A percentile compares a stretch with the other conserved stretches of the same genome.
phyloP scores from a whole-genome alignment of 2,113 vertebrate genomes.

The Semnornis frantzii region DNA sequence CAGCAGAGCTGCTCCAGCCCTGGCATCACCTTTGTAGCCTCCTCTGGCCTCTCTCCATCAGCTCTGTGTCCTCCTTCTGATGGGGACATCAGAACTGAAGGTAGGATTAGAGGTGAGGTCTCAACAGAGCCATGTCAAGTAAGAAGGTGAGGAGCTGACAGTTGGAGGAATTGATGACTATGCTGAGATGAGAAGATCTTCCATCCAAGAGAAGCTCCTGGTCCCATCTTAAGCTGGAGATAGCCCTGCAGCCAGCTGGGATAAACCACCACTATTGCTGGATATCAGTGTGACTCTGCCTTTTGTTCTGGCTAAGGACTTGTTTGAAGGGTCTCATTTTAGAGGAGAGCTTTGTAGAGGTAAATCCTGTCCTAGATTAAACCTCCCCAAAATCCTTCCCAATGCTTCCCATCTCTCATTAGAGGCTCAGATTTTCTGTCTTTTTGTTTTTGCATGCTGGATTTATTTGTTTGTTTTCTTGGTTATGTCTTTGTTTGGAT shows the following conservation, averaged over 20 bases:
- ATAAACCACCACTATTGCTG: background rate
- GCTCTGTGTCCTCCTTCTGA: no score
- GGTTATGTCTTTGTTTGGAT: background rate
- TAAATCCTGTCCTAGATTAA: background rate
- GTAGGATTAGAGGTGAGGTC: no score
- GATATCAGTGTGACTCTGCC: background rate
- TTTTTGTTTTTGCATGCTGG: slow-evolving; percentile 35
- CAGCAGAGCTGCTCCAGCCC: no score
- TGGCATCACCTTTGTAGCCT: no score
- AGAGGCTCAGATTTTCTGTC: background rate
- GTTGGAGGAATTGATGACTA: background rate
- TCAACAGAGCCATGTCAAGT: background rate
- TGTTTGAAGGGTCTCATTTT: background rate
- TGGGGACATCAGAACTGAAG: no score
- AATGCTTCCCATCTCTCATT: background rate
- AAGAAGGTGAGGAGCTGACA: background rate
- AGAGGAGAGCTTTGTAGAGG: background rate
- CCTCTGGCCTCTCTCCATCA: no score
- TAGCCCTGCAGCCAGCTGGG: background rate
- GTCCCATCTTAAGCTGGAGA: background rate
- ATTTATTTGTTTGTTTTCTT: slow-evolving; percentile 33
- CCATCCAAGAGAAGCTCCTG: background rate
- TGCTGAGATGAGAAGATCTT: background rate
- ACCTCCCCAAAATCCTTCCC: background rate
- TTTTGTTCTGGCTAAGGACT: background rate